Evolutionary conservation across 2,113 vertebrate genomes (phyloP).

Genomic region (Proteles cristata): DNA sequence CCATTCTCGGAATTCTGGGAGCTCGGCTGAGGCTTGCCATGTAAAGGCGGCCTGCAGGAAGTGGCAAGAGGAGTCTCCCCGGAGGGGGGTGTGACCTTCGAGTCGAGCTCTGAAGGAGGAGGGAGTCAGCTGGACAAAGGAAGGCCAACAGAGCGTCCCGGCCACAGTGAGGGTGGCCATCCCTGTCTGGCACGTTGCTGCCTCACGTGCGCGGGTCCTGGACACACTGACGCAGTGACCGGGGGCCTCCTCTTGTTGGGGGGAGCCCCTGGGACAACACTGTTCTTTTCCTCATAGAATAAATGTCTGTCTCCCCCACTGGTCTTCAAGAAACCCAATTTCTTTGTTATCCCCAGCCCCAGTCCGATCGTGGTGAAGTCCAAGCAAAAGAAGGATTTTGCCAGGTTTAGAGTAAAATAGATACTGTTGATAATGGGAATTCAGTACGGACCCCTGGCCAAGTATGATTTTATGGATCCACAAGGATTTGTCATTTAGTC

Average conservation of each 20-base stretch:
- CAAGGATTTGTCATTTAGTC: neutral
- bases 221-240: neutral
- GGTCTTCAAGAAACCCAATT: neutral
- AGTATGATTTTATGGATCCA: neutral
- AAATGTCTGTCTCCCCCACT: neutral
- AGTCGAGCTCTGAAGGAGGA: neutral
- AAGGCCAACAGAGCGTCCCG: neutral
- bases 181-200: neutral
- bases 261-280: neutral
- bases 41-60: neutral
- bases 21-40: neutral
- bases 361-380: neutral
- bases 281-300: neutral
- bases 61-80: neutral
- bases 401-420: neutral
- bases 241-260: neutral
- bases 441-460: too few relatives aligned
- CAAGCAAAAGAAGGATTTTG: neutral
- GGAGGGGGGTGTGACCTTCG: neutral
- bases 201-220: rapidly evolving
- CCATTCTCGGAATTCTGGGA: neutral
- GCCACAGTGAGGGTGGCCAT: rapidly evolving
- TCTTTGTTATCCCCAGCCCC: neutral
- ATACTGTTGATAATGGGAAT: neutral
- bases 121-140: neutral